Evolutionary conservation across 2,888 invertebrate genomes (phyloP), one percentile per base, ranked within the genome.

Genomic region (Lithophane socia): DNA sequence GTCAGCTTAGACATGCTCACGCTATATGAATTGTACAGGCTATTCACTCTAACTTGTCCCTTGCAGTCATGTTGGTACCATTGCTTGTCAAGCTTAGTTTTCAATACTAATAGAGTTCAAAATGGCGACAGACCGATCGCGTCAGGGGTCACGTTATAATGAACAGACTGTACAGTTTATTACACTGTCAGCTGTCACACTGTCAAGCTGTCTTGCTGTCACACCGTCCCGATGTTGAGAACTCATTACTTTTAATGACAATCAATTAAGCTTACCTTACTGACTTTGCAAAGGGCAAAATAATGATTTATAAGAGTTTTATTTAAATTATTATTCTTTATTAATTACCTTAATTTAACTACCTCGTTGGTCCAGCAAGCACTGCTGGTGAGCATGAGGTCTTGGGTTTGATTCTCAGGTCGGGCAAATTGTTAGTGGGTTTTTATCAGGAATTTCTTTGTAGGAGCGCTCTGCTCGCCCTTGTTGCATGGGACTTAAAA

Each of bases 161-260:
- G 37, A 37, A 37, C 37, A 37, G 3, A 37, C 4, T 68, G 67
- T 68, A 29, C 54, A 66, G 63, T 60, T 24, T 83, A 77, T 54
- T 77, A 71, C 5, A 16, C 44, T 73, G 77, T 61, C 80, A 71
- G 54, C 60, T 78, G 83, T 83, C 83, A 63, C 13, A n/a, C 52
- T 71, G 83, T 64, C 83, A 68, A 1, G 7, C 24, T 64, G 83
- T 44, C 71, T n/a, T 9, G 29, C 65, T 81, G 81, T 70, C 84
- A 58, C n/a, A 12, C 49, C 52, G 80, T 68, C 63, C 29, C 2
- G 18, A n/a, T 61, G 68, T 52, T 29, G 47, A 66, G 56, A 70
- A 74, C 67, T 80, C 69, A 84, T 84, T 84, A 80, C 29, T 84
- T 52, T 66, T 73, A 74, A 73, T 47, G 80, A 74, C 52, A 63